A percentile compares a stretch with the other conserved stretches of the same genome.
These are phyloP conservation scores for Prosopocoilus inquinatus DNA, from an alignment of 2,888 invertebrate genomes.

Conservation along the genomic window DNA sequence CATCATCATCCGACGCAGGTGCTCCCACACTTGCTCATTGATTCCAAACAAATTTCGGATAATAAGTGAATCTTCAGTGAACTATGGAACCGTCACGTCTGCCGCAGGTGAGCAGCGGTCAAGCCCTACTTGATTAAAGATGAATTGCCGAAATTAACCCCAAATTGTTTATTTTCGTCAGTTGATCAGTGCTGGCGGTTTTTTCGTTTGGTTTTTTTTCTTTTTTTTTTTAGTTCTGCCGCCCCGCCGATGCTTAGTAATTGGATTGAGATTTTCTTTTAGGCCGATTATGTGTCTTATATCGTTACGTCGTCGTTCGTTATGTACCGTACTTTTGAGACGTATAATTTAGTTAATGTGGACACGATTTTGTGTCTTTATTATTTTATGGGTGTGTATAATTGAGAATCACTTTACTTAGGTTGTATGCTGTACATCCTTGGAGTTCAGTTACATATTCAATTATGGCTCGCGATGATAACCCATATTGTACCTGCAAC, in stretches of 20 bases:
- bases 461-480: no score
- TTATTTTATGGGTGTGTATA: no score
- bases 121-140: constrained; percentile 25
- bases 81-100: constrained; percentile 44
- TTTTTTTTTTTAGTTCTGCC: background rate
- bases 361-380: background rate
- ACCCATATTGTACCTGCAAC: no score
- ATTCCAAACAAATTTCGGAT: constrained; percentile 28
- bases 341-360: constrained; percentile 2
- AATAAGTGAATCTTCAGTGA: constrained; percentile 39
- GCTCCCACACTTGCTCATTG: constrained; percentile 20
- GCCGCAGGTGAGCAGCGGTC: constrained; percentile 38
- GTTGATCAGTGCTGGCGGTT: constrained; percentile 12
- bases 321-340: background rate
- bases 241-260: background rate
- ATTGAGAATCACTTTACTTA: no score
- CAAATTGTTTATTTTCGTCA: constrained; percentile 24
- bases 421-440: no score
- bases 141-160: constrained; percentile 24
- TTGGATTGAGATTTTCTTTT: constrained; percentile 1
- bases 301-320: background rate
- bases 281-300: background rate
- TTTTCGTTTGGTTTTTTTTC: constrained; percentile 1
- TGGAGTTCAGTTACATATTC: no score
- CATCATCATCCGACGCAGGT: constrained; percentile 18